These are phyloP conservation scores for Talpa occidentalis DNA, from an alignment of 2,113 vertebrate species.

Conservation along the genomic window DNA sequence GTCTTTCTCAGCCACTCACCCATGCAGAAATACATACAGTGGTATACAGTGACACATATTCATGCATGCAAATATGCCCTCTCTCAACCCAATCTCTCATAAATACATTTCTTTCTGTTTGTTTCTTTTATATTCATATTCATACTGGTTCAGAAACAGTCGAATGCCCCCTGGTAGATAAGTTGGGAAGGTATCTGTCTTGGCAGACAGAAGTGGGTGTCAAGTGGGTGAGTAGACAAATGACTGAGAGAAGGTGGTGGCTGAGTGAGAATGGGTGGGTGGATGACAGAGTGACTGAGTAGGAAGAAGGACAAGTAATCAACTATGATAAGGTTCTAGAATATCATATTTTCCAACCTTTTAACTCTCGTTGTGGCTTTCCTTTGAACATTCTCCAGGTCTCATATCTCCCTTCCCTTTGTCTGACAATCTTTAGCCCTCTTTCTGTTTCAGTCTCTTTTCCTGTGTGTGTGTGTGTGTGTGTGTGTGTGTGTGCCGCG, in stretches of 20 bases:
- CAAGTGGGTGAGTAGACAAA: conserved; percentile 62
- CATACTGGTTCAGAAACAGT: conserved; percentile 39
- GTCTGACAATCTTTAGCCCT: not conserved
- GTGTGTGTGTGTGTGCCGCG: not conserved
- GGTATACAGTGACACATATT: not conserved
- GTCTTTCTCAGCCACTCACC: conserved; percentile 27
- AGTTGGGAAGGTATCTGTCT: conserved; percentile 47
- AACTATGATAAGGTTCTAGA: conserved; percentile 52
- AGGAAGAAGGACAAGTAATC: conserved; percentile 60
- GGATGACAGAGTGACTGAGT: conserved; percentile 52
- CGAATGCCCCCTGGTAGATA: conserved; percentile 48
- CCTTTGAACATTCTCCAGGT: conserved; percentile 64
- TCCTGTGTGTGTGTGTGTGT: not conserved
- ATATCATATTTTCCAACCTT: conserved; percentile 71
- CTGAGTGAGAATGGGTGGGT: conserved; percentile 60
- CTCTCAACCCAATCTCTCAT: conserved; percentile 26
- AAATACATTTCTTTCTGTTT: conserved; percentile 41
- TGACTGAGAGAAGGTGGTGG: conserved; percentile 36
- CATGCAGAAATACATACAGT: conserved; percentile 12
- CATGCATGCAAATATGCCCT: conserved; percentile 37
- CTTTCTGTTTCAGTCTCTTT: not conserved
- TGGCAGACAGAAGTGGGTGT: conserved; percentile 63
- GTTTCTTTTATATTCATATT: conserved; percentile 37
- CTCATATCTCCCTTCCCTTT: conserved; percentile 29
- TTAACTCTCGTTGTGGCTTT: conserved; percentile 59